Percentiles rank a stretch among this genome's conserved stretches.
Conservation (phyloP, 2,888 invertebrate species). For the Girardia tigrina region DNA sequence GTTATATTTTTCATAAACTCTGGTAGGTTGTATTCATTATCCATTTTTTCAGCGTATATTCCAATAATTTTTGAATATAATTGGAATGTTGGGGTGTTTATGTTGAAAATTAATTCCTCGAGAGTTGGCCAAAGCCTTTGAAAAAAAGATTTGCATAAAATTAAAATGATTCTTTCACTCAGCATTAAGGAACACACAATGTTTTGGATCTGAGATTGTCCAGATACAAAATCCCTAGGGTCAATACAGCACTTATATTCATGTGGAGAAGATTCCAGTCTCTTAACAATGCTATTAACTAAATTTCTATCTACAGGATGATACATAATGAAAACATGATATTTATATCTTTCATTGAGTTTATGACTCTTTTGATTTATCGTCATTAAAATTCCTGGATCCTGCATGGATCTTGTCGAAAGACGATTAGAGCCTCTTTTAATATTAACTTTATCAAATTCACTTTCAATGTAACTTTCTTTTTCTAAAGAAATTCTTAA, state of each 20-base stretch:
- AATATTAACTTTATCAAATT: neutral
- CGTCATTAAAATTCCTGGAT: constrained; percentile 35
- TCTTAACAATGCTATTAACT: constrained; percentile 40
- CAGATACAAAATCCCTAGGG: constrained; percentile 38
- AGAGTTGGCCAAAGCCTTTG: constrained; percentile 41
- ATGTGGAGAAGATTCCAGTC: constrained; percentile 41
- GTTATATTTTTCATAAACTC: constrained; percentile 41
- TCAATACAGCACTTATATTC: constrained; percentile 41
- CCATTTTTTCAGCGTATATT: neutral
- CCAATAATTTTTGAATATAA: constrained; percentile 31
- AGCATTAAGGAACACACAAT: constrained; percentile 43
- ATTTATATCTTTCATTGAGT: constrained; percentile 41
- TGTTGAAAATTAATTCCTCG: constrained; percentile 41
- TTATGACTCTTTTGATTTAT: constrained; percentile 33
- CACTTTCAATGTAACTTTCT: neutral
- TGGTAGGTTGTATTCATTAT: constrained; percentile 40
- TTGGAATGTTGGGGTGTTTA: constrained; percentile 41
- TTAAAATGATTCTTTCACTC: constrained; percentile 42
- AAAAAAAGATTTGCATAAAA: constrained; percentile 41
- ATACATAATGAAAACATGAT: constrained; percentile 43
- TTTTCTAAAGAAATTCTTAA: neutral
- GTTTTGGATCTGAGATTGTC: constrained; percentile 39
- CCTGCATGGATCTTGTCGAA: constrained; percentile 29
- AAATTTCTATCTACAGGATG: constrained; percentile 40
- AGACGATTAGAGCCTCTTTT: neutral